Conservation (phyloP, 2,888 invertebrate genomes). For the Zeuzera pyrina region DNA sequence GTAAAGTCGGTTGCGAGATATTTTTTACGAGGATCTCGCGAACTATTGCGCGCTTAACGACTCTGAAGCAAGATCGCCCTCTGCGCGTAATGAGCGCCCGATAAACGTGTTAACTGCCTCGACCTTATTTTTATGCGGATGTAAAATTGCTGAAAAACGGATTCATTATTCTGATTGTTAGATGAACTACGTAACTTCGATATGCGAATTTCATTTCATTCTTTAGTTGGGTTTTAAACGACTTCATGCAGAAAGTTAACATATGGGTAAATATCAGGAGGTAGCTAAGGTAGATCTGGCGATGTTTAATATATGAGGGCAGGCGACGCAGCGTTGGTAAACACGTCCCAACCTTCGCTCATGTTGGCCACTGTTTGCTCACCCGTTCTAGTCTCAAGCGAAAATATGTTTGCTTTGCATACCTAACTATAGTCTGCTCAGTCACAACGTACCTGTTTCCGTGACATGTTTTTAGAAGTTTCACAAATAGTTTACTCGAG, state of each 20-base stretch:
- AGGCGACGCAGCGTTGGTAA: constrained; percentile 65
- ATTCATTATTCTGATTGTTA: constrained; percentile 62
- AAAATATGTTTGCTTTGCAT: constrained; percentile 71
- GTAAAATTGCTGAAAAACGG: constrained; percentile 69
- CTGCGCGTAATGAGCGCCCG: constrained; percentile 72
- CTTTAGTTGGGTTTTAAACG: too few relatives aligned
- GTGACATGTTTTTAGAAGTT: constrained; percentile 53
- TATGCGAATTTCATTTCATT: too few relatives aligned
- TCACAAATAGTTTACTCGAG: too few relatives aligned
- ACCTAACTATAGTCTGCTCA: constrained; percentile 51
- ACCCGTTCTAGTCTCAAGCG: constrained; percentile 66
- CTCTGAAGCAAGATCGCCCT: constrained; percentile 72
- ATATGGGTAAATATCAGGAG: constrained; percentile 23
- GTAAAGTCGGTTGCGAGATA: constrained; percentile 72
- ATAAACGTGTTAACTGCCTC: constrained; percentile 72
- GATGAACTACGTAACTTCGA: too few relatives aligned
- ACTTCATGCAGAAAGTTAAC: too few relatives aligned
- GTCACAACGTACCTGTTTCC: constrained; percentile 21
- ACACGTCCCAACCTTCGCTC: constrained; percentile 60
- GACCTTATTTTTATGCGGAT: constrained; percentile 71
- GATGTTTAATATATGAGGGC: constrained; percentile 71
- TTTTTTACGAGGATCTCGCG: constrained; percentile 73
- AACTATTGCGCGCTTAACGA: constrained; percentile 74
- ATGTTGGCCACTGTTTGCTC: constrained; percentile 62
- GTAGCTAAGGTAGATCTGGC: constrained; percentile 48